These are phyloP conservation scores for Aurelia sp. DNA, from an alignment of 30 jellyfish, hydroid and myxozoan species.

Conservation along the genomic window DNA sequence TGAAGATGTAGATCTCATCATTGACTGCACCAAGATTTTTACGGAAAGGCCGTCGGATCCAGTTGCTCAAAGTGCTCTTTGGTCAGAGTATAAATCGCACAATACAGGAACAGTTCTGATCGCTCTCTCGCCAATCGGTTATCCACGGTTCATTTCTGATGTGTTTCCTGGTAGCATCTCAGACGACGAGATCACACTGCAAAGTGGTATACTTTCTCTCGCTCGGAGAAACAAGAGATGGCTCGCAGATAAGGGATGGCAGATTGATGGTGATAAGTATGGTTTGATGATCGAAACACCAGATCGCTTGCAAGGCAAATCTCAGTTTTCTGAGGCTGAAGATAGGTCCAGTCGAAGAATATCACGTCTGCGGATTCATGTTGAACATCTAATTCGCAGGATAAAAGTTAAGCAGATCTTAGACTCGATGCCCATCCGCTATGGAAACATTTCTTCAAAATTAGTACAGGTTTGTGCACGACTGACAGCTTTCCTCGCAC, in stretches of 20 bases:
- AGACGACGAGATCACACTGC: constrained; percentile 13
- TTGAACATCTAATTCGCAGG: neutral
- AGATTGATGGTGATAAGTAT: neutral
- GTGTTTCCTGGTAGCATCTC: constrained; percentile 26
- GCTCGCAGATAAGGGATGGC: constrained; percentile 4
- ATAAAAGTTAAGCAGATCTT: neutral
- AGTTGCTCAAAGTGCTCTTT: neutral
- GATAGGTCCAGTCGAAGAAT: neutral
- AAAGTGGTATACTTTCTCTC: constrained; percentile 6
- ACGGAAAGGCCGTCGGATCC: neutral
- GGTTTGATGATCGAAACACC: neutral
- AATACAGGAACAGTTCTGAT: constrained; percentile 2
- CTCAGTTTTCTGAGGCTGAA: neutral
- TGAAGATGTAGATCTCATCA: constrained; percentile 1
- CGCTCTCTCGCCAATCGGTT: neutral
- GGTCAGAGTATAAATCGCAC: constrained; percentile 20
- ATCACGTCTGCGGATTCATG: neutral
- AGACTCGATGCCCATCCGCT: too few species aligned
- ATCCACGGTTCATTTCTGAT: neutral
- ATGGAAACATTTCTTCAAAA: too few species aligned
- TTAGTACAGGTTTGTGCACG: too few species aligned
- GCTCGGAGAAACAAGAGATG: constrained; percentile 7
- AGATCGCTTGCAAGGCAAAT: neutral
- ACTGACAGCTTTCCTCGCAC: too few species aligned
- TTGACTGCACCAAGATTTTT: constrained; percentile 2